A percentile compares a stretch with the other conserved stretches of the same genome.
These are phyloP conservation scores for Patiria miniata DNA, from an alignment of 35 echinoderm and acorn worm species.

Conservation along the genomic window DNA sequence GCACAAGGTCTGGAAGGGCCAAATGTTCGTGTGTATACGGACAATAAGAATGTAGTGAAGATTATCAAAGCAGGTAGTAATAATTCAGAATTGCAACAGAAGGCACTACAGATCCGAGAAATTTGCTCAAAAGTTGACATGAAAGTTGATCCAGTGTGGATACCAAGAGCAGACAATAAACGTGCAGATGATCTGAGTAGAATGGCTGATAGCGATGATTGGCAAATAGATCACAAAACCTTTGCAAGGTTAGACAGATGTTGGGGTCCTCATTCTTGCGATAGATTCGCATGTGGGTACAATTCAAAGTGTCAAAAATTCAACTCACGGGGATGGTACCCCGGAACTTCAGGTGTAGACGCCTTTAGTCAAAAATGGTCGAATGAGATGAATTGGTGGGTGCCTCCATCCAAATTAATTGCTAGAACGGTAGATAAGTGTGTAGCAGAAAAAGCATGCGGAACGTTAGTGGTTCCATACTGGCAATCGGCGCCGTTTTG, in stretches of 20 bases:
- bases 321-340: too few species aligned
- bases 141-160: conserved; percentile 38
- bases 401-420: too few species aligned
- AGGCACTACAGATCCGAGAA: conserved; percentile 12
- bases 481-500: too few species aligned
- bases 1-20: conserved; percentile 21
- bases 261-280: conserved; percentile 30
- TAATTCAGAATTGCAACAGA: background rate
- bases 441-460: too few species aligned
- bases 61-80: conserved; percentile 43
- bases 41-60: conserved; percentile 37
- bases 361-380: too few species aligned
- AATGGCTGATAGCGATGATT: conserved; percentile 27
- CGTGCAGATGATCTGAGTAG: conserved; percentile 32
- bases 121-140: too few species aligned
- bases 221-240: background rate
- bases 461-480: too few species aligned
- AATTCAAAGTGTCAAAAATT: conserved; percentile 31
- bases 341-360: too few species aligned
- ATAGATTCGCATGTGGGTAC: conserved; percentile 45
- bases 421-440: too few species aligned
- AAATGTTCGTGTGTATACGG: conserved; percentile 35
- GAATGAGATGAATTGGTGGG: too few species aligned
- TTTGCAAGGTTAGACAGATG: background rate
- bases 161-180: conserved; percentile 33